Conservation (phyloP, 1,140 invertebrate species). For the Delia radicum region DNA sequence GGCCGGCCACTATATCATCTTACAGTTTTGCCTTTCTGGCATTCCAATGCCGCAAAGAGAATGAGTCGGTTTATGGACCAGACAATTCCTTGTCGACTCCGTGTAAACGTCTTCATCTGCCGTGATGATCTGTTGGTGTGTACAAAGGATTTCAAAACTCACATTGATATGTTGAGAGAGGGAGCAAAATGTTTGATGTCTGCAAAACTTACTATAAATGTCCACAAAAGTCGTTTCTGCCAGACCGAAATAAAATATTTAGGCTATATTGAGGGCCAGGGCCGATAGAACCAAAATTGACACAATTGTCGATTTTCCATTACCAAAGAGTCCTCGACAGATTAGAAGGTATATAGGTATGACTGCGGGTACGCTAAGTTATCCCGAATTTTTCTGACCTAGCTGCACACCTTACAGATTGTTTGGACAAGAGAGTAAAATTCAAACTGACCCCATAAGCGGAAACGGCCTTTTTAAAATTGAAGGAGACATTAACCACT, state of each 20-base stretch:
- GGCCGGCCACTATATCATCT: background rate
- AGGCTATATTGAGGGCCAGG: constrained; percentile 23
- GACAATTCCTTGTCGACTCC: background rate
- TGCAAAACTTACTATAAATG: constrained; percentile 21
- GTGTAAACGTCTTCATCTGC: background rate
- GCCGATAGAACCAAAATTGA: constrained; percentile 11
- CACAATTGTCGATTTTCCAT: constrained; percentile 6
- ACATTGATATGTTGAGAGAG: constrained; percentile 10
- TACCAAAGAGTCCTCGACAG: constrained; percentile 25
- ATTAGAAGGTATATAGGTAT: constrained; percentile 45
- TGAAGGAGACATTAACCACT: constrained; percentile 38
- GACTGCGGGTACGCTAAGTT: constrained; percentile 49
- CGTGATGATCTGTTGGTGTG: background rate
- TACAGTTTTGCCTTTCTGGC: constrained; percentile 18
- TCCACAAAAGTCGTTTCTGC: constrained; percentile 49
- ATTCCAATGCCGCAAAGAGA: constrained; percentile 19
- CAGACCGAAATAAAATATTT: constrained; percentile 34
- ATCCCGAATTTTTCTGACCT: constrained; percentile 43
- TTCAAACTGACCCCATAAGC: constrained; percentile 38
- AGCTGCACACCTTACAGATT: constrained; percentile 35
- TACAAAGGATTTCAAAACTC: background rate
- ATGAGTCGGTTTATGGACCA: constrained; percentile 24
- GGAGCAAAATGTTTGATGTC: background rate
- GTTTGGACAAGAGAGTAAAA: constrained; percentile 1
- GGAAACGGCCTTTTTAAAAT: constrained; percentile 38